Base-by-base conservation (phyloP, 2,888 invertebrate species). In the Apantesis nais region DNA sequence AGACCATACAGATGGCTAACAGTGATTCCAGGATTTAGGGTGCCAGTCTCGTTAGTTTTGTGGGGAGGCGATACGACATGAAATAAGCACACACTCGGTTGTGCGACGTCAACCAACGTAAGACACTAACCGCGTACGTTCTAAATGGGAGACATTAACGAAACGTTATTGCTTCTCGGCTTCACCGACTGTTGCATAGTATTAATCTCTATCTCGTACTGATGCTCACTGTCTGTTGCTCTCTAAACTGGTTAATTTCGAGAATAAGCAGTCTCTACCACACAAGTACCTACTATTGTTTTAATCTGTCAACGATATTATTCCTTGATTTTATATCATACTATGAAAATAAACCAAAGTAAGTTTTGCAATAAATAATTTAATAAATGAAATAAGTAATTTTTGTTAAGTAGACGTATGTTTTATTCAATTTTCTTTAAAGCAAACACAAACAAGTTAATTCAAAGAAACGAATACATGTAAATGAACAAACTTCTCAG, bases 61-160 rank as follows among this genome's bases (percentile, higher is more conserved):
- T 77, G 74, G 77, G 87, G 82, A 82, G 84, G 82, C 82, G 83
- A 85, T 83, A 82, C 84, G 89, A 91, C 89, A 84, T 89, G 83
- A 85, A 92, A 88, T 85, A 84, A 86, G 83, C 85, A 89, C 85
- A 73, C 77, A 80, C 77, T 89, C 84, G 81, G 87, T 85, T 88
- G 86, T 83, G 79, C 83, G 84, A 86, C 84, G 87, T 88, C 89
- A 88, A 84, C 77, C 86, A 88, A 92, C 86, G 86, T 88, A 90
- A 91, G 91, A 91, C 91, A 89, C 85, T 90, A 90, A 90, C 90
- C 89, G 90, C 88, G 88, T 90, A 90, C 89, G 87, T 91, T 90
- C 92, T 91, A 92, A 93, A 94, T 92, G 92, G 88, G 87, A 86
- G 87, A 92, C 93, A 94, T 93, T 93, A 93, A 91, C 91, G 91